These are phyloP conservation scores for Gallinago nigripennis DNA, from an alignment of 2,797 vertebrate genomes.

Conservation along the genomic window DNA sequence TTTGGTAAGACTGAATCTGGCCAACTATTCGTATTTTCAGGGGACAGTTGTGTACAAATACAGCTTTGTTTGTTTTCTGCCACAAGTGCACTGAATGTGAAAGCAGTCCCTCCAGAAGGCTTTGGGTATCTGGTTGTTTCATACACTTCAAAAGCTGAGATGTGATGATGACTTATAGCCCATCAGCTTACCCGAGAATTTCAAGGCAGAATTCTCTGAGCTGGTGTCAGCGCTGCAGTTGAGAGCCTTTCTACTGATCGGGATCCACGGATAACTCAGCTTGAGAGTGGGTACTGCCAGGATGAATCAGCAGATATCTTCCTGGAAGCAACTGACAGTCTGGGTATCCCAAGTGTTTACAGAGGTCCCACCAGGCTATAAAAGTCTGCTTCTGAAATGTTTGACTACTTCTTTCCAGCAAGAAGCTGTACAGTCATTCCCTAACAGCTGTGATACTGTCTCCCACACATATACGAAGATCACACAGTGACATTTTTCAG, in stretches of 20 bases:
- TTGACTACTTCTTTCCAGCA: not conserved
- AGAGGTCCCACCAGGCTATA: not conserved
- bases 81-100: not conserved
- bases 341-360: slow-evolving; percentile 23
- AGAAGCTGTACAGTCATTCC: slow-evolving; percentile 43
- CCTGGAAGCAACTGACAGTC: not conserved
- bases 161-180: not conserved
- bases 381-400: slow-evolving; percentile 7
- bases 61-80: not conserved
- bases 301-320: slow-evolving; percentile 43
- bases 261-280: not conserved
- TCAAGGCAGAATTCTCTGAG: not conserved
- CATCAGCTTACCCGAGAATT: not conserved
- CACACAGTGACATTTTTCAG: slow-evolving; percentile 34
- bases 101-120: not conserved
- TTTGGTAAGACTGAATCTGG: not conserved
- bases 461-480: slow-evolving; percentile 15
- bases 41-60: not conserved
- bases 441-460: slow-evolving; percentile 14
- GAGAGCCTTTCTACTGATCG: not conserved
- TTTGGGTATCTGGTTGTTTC: not conserved
- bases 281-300: not conserved
- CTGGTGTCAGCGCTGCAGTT: not conserved
- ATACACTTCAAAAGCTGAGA: not conserved
- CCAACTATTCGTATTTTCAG: not conserved